Evolutionary conservation across 2,888 invertebrate genomes (phyloP).

Genomic region (Dione juno): DNA sequence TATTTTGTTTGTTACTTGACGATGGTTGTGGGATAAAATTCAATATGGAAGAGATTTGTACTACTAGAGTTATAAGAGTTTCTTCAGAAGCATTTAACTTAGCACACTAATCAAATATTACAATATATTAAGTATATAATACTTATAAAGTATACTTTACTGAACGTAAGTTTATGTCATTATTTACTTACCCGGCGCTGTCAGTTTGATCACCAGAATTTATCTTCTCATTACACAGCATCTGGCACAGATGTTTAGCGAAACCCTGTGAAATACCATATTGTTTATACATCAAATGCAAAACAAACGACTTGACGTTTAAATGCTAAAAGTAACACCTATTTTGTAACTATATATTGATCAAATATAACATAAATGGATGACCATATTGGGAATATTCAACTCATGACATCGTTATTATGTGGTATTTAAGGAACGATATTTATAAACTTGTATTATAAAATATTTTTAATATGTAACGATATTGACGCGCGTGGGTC

Average conservation of each 20-base stretch:
- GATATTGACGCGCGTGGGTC: too few species aligned
- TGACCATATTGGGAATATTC: background rate
- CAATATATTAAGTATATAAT: too few species aligned
- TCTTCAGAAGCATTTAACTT: too few species aligned
- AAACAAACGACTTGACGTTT: conserved; percentile 6
- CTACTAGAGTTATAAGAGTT: too few species aligned
- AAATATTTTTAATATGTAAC: too few species aligned
- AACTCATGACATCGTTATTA: background rate
- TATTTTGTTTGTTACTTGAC: too few species aligned
- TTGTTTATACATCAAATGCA: background rate
- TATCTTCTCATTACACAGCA: conserved; percentile 68
- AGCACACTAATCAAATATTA: too few species aligned
- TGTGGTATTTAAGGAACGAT: background rate
- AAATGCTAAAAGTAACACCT: conserved; percentile 29
- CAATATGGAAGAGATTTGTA: too few species aligned
- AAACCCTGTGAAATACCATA: conserved; percentile 61
- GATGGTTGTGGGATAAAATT: too few species aligned
- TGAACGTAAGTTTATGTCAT: too few species aligned
- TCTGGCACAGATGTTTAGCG: conserved; percentile 69
- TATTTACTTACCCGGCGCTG: conserved; percentile 47
- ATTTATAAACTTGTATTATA: too few species aligned
- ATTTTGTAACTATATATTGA: conserved; percentile 17
- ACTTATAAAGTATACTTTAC: too few species aligned
- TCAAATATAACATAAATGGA: conserved; percentile 19
- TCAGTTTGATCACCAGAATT: conserved; percentile 59